A percentile compares a stretch with the other conserved stretches of the same genome.
Conservation (phyloP, 1,140 invertebrate species). For the Drosophila azteca region DNA sequence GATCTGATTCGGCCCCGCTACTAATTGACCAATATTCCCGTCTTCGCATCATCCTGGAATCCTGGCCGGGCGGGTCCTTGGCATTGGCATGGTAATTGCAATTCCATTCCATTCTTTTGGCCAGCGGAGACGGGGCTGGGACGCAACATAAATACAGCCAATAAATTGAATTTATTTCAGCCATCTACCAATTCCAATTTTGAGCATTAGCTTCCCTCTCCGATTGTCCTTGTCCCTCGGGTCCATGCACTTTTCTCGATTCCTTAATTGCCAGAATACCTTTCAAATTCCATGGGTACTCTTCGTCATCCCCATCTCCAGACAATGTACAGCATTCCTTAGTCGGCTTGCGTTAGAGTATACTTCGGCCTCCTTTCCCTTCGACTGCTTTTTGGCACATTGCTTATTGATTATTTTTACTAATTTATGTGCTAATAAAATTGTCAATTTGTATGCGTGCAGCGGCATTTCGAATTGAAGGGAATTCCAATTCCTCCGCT, state of each 20-base stretch:
- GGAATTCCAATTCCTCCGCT: conserved; percentile 35
- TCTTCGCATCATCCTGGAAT: conserved; percentile 22
- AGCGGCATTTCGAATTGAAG: conserved; percentile 38
- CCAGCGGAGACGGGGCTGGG: conserved; percentile 13
- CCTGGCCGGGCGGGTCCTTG: background rate
- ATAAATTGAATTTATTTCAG: conserved; percentile 74
- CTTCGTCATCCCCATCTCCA: background rate
- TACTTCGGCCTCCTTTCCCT: background rate
- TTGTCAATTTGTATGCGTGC: conserved; percentile 79
- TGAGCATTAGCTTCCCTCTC: conserved; percentile 44
- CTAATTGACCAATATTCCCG: conserved; percentile 50
- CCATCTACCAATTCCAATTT: conserved; percentile 46
- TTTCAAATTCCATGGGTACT: too few species aligned
- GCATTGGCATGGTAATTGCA: conserved; percentile 53
- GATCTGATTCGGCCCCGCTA: conserved; percentile 10
- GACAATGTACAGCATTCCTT: conserved; percentile 1
- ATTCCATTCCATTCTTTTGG: conserved; percentile 5
- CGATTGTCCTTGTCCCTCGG: too few species aligned
- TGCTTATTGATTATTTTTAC: conserved; percentile 79
- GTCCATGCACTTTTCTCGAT: background rate
- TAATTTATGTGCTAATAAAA: conserved; percentile 81
- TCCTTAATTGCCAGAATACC: background rate
- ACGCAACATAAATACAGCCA: conserved; percentile 50
- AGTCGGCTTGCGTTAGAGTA: background rate
- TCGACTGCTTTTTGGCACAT: conserved; percentile 70